Base-by-base conservation (phyloP, 64 coral and sea anemone genomes). In the Montipora efflorescens region DNA sequence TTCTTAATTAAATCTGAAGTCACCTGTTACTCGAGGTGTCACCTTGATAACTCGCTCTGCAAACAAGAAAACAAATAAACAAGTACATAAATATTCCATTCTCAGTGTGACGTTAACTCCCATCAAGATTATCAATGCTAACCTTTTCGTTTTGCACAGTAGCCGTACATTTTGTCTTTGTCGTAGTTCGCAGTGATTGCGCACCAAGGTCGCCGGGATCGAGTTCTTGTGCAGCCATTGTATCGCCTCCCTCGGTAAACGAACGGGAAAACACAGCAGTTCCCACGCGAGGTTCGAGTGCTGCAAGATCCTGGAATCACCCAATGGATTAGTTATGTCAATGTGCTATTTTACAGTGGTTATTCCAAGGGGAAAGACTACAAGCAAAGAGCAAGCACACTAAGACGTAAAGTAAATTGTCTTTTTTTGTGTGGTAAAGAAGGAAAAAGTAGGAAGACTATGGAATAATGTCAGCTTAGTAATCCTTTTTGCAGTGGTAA, bases 221-320 rank as follows among this genome's bases (percentile, higher is more conserved):
- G 18, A 4, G 77, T 46, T 46, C 77, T 82, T 7, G 36, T 94
- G 16, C 93, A 94, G 16, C 48, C 1, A 1, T 79, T 73, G 47
- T 94, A 94, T 14, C 79, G 48, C 21, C 19, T 62, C 5, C 93
- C 87, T 8, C 78, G 67, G 70, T 94, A 94, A 9, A 84, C 20
- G 53, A 94, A 94, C 47, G 93, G 93, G 69, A 94, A 94, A 7
- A 84, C 79, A 62, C 87, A 94, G 48, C 93, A 94, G 23, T 68
- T 70, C 3, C 87, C 67, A 5, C 53, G 78, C 23, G 79, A 74
- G 7, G 93, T 94, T 44, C 74, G 72, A 48, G 48, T 59, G 15
- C 43, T 51, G 16, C 87, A 89, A 43, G 87, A 61, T 59, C 87
- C 87, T 89, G 73, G 2, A 36, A 77, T 61, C 22, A 79, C 25